Conservation (phyloP, 2,113 vertebrate species). For the Sardina pilchardus region DNA sequence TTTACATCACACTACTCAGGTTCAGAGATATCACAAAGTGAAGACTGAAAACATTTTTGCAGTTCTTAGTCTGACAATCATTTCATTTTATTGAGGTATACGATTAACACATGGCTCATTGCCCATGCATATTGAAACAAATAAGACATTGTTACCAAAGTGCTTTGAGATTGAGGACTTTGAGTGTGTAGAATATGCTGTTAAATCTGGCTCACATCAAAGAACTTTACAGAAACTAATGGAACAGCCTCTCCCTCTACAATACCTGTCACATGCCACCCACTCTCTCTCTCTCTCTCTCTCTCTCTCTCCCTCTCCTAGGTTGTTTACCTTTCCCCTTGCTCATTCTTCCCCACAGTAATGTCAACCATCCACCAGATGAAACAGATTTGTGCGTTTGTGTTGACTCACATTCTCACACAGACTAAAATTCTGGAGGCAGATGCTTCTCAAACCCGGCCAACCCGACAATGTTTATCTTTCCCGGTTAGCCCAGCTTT, state of each 20-base stretch:
- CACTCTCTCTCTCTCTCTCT: not conserved
- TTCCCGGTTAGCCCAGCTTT: constrained; percentile 47
- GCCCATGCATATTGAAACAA: not conserved
- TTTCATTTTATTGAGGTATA: not conserved
- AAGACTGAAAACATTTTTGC: not conserved
- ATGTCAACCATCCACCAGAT: not conserved
- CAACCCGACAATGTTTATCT: constrained; percentile 48
- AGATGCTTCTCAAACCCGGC: not conserved
- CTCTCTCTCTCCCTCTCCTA: not conserved
- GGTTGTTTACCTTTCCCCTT: not conserved
- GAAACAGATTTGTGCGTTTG: not conserved
- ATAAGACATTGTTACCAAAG: not conserved
- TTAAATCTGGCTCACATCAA: not conserved
- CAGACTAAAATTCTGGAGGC: constrained; percentile 39
- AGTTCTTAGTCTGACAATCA: not conserved
- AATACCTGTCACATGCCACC: not conserved
- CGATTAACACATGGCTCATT: not conserved
- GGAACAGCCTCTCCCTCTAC: not conserved
- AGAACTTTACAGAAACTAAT: not conserved
- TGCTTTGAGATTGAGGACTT: not conserved
- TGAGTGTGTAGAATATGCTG: not conserved
- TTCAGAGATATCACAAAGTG: not conserved
- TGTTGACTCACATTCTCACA: constrained; percentile 29
- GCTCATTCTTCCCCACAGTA: not conserved
- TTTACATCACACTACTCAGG: not conserved